Conservation (phyloP, 1,140 invertebrate genomes). For the Lepidurus apus region DNA sequence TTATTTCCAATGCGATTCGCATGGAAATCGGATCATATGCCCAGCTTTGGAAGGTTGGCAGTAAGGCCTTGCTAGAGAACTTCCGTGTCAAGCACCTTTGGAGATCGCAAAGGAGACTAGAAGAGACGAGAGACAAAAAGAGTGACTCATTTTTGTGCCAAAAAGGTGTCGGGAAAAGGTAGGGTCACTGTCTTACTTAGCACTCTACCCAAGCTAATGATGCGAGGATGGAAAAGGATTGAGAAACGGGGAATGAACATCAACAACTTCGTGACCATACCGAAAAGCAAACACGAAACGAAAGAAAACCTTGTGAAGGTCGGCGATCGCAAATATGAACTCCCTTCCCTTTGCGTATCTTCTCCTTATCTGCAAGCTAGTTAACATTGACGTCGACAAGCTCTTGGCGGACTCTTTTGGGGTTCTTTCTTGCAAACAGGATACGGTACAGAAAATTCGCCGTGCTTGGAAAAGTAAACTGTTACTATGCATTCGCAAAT, state of each 20-base stretch:
- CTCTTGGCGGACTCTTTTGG: slow-evolving; percentile 16
- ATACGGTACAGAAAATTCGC: too few species aligned
- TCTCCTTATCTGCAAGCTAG: neutral
- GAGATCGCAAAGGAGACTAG: neutral
- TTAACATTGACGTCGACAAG: slow-evolving; percentile 21
- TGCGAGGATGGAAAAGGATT: neutral
- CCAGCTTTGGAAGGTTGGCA: too few species aligned
- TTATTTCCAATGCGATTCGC: too few species aligned
- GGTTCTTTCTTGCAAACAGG: too few species aligned
- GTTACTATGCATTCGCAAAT: too few species aligned
- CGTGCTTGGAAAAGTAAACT: too few species aligned
- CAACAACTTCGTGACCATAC: neutral
- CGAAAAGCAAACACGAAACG: neutral
- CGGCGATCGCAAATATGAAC: neutral
- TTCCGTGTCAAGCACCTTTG: slow-evolving; percentile 4
- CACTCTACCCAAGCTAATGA: neutral
- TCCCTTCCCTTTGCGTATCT: slow-evolving; percentile 8
- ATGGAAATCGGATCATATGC: too few species aligned
- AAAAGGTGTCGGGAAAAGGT: too few species aligned
- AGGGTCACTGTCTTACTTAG: neutral
- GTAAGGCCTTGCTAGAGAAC: neutral
- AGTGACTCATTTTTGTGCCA: neutral
- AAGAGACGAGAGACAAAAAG: neutral
- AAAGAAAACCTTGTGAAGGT: neutral
- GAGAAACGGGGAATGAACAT: neutral